These are phyloP conservation scores for Lasioglossum figueresi DNA, from an alignment of 2,888 invertebrate genomes.

Conservation along the genomic window DNA sequence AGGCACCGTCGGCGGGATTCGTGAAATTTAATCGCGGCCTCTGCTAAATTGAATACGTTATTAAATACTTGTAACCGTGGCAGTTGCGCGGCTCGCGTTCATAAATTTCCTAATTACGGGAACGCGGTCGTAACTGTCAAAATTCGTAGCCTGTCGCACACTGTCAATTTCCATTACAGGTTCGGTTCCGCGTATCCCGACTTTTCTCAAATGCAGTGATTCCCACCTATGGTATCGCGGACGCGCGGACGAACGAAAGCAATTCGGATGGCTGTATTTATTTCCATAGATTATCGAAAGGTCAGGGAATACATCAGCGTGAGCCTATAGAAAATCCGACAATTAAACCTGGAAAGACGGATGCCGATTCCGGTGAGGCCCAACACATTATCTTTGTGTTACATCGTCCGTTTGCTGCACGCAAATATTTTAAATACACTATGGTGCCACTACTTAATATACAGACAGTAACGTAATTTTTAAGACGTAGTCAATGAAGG, in stretches of 20 bases:
- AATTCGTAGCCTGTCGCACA: slow-evolving; percentile 50
- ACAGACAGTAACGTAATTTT: not conserved
- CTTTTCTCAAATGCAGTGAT: slow-evolving; percentile 40
- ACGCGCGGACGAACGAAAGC: not conserved
- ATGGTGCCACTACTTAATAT: not conserved
- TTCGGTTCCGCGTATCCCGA: slow-evolving; percentile 33
- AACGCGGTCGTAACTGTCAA: slow-evolving; percentile 30
- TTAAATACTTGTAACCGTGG: slow-evolving; percentile 56
- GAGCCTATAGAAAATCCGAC: not conserved
- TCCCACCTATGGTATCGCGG: slow-evolving; percentile 12
- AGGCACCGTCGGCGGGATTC: not conserved
- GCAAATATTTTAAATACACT: not conserved
- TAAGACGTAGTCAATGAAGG: not conserved
- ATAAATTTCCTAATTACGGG: slow-evolving; percentile 59
- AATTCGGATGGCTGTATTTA: slow-evolving; percentile 36
- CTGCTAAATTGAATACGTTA: slow-evolving; percentile 34
- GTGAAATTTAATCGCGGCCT: slow-evolving; percentile 28
- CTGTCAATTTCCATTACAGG: slow-evolving; percentile 63
- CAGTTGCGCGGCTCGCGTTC: slow-evolving; percentile 16
- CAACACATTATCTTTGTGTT: not conserved
- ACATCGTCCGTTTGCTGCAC: not conserved
- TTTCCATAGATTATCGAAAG: slow-evolving; percentile 42
- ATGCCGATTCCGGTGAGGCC: not conserved
- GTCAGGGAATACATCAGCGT: slow-evolving; percentile 21
- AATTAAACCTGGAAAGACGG: slow-evolving; percentile 21